These are phyloP conservation scores for Tupiocoris notatus DNA, from an alignment of 2,888 invertebrate genomes.

Conservation along the genomic window DNA sequence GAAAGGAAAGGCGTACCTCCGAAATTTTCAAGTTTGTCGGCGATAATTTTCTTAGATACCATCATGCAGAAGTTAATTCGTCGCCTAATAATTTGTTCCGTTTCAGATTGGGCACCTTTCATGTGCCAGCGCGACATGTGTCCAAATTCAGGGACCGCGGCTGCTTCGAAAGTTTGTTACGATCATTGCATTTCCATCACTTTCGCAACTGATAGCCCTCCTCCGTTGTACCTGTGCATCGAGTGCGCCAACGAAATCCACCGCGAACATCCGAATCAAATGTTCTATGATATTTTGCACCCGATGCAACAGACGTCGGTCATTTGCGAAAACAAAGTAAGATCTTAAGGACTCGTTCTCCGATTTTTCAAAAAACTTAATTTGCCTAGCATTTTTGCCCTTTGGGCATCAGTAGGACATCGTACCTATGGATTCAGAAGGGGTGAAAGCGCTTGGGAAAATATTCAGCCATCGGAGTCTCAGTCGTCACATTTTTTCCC, in stretches of 20 bases:
- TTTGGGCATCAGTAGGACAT: too few species aligned
- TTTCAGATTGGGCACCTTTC: constrained; percentile 72
- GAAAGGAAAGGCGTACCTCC: constrained; percentile 84
- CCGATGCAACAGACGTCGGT: constrained; percentile 94
- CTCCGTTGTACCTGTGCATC: constrained; percentile 92
- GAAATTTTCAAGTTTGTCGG: constrained; percentile 72
- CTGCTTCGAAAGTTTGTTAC: constrained; percentile 90
- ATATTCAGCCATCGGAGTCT: too few species aligned
- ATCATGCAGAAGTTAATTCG: too few species aligned
- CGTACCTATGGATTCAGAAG: too few species aligned
- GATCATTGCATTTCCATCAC: constrained; percentile 89
- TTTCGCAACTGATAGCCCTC: constrained; percentile 82
- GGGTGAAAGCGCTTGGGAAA: too few species aligned
- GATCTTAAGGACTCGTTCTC: too few species aligned
- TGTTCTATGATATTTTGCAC: constrained; percentile 82
- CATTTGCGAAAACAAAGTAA: constrained; percentile 95
- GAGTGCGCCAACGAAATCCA: constrained; percentile 93
- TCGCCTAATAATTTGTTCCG: not conserved
- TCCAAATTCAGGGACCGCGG: constrained; percentile 79
- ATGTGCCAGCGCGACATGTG: constrained; percentile 90
- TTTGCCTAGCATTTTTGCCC: too few species aligned
- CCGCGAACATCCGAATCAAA: constrained; percentile 79
- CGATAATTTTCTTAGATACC: not conserved
- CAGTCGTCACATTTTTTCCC: too few species aligned
- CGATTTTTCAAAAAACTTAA: too few species aligned